These are phyloP conservation scores for Naja naja DNA, from an alignment of 2,113 vertebrate species.

Conservation along the genomic window DNA sequence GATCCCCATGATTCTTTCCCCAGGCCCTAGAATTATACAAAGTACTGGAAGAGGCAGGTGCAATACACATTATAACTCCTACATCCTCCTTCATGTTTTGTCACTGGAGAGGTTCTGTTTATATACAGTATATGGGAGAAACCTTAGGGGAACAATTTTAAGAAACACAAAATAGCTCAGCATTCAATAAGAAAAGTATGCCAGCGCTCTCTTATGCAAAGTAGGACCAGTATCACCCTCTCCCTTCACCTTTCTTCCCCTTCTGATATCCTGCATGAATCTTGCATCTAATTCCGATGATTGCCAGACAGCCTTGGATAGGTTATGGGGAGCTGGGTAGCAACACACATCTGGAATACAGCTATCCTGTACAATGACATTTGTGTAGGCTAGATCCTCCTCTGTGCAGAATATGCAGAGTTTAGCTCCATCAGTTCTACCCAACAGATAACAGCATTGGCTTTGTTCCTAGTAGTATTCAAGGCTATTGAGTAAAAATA, in stretches of 20 bases:
- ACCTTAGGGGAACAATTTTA: neutral
- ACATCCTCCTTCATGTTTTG: neutral
- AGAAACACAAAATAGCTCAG: neutral
- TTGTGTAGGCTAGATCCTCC: neutral
- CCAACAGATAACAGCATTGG: slow-evolving; percentile 7
- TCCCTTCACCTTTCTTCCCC: neutral
- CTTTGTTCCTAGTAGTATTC: slow-evolving; percentile 25
- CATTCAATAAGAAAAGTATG: neutral
- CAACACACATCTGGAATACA: neutral
- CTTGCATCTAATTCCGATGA: neutral
- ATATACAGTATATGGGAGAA: neutral
- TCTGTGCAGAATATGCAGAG: neutral
- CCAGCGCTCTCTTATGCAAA: neutral
- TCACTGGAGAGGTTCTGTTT: neutral
- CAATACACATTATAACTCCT: neutral
- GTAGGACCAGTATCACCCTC: neutral
- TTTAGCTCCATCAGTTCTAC: neutral
- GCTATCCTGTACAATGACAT: neutral
- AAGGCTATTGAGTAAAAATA: neutral
- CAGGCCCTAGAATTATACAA: no score
- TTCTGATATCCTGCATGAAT: neutral
- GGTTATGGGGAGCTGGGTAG: neutral
- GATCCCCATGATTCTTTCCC: neutral
- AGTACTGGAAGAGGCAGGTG: neutral
- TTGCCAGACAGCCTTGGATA: neutral